A percentile compares a stretch with the other conserved stretches of the same genome.
phyloP scores from a whole-genome alignment of 1,140 invertebrate genomes.

The Octopus bimaculoides region DNA sequence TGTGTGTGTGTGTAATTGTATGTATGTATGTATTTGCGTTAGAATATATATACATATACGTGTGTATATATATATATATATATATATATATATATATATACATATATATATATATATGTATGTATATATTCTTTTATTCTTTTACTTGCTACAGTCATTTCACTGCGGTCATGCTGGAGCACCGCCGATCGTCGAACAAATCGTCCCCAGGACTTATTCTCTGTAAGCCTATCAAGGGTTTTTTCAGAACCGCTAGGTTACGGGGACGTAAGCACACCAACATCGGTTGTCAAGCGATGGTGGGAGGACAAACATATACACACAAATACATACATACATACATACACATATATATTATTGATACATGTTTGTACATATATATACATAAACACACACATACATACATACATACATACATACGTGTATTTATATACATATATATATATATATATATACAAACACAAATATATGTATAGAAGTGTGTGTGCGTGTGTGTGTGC shows the following conservation, averaged over 20 bases:
- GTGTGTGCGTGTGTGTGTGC: neutral
- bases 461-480: neutral
- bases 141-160: neutral
- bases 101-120: neutral
- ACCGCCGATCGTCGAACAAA: too few relatives aligned
- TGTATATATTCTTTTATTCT: neutral
- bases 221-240: too few relatives aligned
- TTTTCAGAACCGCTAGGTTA: too few relatives aligned
- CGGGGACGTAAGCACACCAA: too few relatives aligned
- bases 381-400: neutral
- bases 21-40: neutral
- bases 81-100: neutral
- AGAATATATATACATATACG: neutral
- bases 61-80: neutral
- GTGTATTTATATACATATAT: neutral
- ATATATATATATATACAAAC: neutral
- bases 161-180: too few relatives aligned
- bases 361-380: neutral
- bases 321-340: neutral
- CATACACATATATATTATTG: neutral
- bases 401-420: neutral
- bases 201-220: too few relatives aligned
- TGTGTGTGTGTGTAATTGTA: neutral
- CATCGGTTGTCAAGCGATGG: too few relatives aligned
- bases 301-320: neutral